phyloP scores from a whole-genome alignment of 2,113 vertebrate species.

The Cryptomyrus ogoouensis region DNA sequence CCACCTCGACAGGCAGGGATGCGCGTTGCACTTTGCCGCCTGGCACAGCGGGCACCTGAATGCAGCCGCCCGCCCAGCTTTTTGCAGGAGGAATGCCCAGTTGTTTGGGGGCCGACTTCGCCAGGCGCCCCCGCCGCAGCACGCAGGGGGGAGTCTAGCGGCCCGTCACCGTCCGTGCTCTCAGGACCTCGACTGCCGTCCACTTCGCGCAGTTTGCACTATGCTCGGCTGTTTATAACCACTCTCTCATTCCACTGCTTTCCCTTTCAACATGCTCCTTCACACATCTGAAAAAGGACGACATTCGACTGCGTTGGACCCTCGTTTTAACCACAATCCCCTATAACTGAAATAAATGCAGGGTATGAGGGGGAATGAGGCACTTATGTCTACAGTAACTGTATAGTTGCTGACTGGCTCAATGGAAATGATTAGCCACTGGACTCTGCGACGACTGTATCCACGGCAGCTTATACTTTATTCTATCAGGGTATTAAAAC shows the following conservation, averaged over 20 bases:
- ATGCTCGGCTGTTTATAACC: not conserved
- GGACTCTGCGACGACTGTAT: not conserved
- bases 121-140: not conserved
- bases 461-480: not conserved
- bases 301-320: not conserved
- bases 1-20: not conserved
- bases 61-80: not conserved
- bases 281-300: not conserved
- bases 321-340: not conserved
- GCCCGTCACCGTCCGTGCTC: not conserved
- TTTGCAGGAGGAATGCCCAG: not conserved
- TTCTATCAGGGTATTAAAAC: not conserved
- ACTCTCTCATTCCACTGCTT: not conserved
- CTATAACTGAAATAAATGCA: not conserved
- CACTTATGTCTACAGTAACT: too few relatives aligned
- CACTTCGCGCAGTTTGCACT: not conserved
- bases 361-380: not conserved
- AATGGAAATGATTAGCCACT: not conserved
- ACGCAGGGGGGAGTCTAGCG: too few relatives aligned
- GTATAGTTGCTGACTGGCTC: not conserved
- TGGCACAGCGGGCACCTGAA: not conserved
- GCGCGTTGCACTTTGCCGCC: not conserved
- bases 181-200: not conserved
- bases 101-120: not conserved
- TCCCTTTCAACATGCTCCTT: not conserved